Evolutionary conservation across 1,140 invertebrate species (phyloP).

Genomic region (Anagrus nilaparvatae): DNA sequence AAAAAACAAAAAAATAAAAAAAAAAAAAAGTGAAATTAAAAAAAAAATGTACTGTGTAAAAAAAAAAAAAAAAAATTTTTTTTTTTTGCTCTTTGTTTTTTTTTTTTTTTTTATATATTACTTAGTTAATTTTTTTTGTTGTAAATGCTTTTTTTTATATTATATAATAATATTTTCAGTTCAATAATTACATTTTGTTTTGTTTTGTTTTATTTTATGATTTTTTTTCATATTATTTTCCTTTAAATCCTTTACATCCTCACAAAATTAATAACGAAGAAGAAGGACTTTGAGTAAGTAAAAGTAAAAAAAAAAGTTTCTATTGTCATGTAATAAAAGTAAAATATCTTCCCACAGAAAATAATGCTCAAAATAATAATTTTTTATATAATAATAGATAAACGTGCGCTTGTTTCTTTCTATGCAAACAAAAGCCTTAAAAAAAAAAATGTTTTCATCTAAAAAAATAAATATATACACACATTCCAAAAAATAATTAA

Average conservation of each 20-base stretch:
- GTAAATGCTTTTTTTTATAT: conserved; percentile 48
- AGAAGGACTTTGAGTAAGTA: too few relatives aligned
- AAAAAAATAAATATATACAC: conserved; percentile 2
- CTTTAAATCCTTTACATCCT: too few relatives aligned
- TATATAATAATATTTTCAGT: conserved; percentile 48
- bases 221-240: too few relatives aligned
- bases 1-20: neutral
- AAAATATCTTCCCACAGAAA: too few relatives aligned
- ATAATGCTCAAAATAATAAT: too few relatives aligned
- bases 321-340: too few relatives aligned
- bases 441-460: neutral
- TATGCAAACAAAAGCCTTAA: neutral
- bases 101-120: conserved; percentile 42
- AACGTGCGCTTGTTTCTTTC: neutral
- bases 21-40: too few relatives aligned
- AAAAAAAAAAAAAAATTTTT: conserved; percentile 2
- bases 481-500: conserved; percentile 12
- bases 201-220: conserved; percentile 30
- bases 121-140: conserved; percentile 46
- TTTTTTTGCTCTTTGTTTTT: conserved; percentile 3
- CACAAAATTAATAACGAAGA: too few relatives aligned
- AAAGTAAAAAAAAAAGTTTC: too few relatives aligned
- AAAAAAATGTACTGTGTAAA: too few relatives aligned
- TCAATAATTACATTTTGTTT: conserved; percentile 35
- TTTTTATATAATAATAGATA: neutral